Evolutionary conservation across 2,888 invertebrate genomes (phyloP), one percentile per base, ranked within the genome.

Genomic region (Acheta domesticus): DNA sequence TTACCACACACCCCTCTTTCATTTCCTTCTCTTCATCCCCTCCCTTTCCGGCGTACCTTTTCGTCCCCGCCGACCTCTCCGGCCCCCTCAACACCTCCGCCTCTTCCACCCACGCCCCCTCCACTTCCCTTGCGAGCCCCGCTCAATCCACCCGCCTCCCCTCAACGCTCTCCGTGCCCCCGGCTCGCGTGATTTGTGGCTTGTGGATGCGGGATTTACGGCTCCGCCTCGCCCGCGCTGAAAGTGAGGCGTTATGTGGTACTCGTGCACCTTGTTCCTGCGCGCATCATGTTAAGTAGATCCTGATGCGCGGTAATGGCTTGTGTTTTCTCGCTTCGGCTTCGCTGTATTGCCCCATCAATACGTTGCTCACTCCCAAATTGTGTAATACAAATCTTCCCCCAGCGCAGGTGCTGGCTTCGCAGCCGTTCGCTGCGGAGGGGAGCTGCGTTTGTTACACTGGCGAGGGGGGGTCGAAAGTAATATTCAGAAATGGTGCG

Each of bases 311-410:
- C 62, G 14, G 62, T 62, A 62, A 62, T 62, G 36, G 36, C 36
- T 36, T 36, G 36, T 36, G 62, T 62, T 62, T 62, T 62, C 62
- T n/a, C 62, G n/a, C 62, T 62, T 62, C 62, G 14, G 16, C n/a
- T 8, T 62, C 62, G 14, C 62, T 12, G 62, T n/a, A 62, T 62
- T n/a, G 62, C n/a, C 16, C 62, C 62, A 62, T 62, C 62, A 62
- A 62, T 62, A 62, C n/a, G 62, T 62, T 19, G n/a, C 62, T 62
- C 16, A 12, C 62, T 62, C n/a, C 62, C 62, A 16, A 62, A 14
- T 62, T n/a, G 62, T 62, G 62, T 62, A 62, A 62, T 62, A 14
- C 62, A 62, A 62, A 62, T 62, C 62, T 62, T 62, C 62, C 36
- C 36, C 36, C n/a, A 12, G 62, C 62, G 62, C 62, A 62, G 62